Percentiles rank a stretch among this genome's conserved stretches.
Evolutionary conservation across 2,888 invertebrate genomes (phyloP).

Genomic region (Drosophila meridionalis): DNA sequence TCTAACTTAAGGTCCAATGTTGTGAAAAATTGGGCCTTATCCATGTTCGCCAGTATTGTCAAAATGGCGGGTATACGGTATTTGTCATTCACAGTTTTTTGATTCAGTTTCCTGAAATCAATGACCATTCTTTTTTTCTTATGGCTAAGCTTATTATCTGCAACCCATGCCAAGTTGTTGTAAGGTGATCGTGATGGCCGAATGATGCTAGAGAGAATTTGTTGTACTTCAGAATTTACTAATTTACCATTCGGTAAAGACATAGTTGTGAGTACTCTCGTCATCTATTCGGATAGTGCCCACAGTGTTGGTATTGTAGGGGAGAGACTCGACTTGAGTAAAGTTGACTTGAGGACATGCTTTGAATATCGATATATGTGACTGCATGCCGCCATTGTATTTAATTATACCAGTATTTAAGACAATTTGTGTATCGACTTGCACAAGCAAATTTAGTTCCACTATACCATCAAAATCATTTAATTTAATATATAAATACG

Average conservation of each 20-base stretch:
- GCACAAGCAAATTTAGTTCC: background rate
- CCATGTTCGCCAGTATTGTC: too few species aligned
- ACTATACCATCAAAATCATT: background rate
- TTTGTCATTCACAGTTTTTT: too few species aligned
- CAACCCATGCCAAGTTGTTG: background rate
- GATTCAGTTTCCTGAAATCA: too few species aligned
- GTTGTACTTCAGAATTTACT: background rate
- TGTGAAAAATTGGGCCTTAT: too few species aligned
- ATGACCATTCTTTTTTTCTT: too few species aligned
- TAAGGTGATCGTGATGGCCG: slow-evolving; percentile 2
- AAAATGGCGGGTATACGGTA: too few species aligned
- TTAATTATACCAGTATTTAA: background rate
- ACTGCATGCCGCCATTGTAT: background rate
- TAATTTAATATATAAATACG: too few species aligned
- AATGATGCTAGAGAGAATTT: background rate
- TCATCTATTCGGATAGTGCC: background rate
- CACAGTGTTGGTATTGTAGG: background rate
- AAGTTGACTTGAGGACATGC: background rate
- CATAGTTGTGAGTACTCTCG: background rate
- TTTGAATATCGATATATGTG: background rate
- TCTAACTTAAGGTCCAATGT: too few species aligned
- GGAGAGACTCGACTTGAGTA: background rate
- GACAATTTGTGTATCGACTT: background rate
- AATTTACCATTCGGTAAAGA: background rate
- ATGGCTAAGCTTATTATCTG: background rate